Evolutionary conservation across 2,888 invertebrate species (phyloP), one percentile per base, ranked within the genome.

Genomic region (Ligdia adustata): DNA sequence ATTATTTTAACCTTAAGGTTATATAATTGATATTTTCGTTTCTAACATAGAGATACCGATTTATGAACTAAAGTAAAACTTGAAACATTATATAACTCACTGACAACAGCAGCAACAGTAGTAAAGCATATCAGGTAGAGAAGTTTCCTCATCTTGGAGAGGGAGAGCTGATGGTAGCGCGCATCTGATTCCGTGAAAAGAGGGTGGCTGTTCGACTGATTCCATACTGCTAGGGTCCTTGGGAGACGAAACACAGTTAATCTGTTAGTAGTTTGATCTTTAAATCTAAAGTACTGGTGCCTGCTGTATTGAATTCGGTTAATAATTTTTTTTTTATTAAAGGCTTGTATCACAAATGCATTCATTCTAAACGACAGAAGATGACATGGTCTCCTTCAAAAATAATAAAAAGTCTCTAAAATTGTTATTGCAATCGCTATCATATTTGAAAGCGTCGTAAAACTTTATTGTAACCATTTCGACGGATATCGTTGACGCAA

Each of bases 141-240:
- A 0, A 96, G 85, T 46, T 93, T 92, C 34, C 96, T 88, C 93
- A 95, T 95, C 81, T 95, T 95, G 42, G 93, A 92, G 37, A 96
- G 77, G 0, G 96, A 91, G 22, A 95, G 91, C 26, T 94, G 93
- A 69, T 95, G 95, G 75, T 94, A 96, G 11, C 94, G 91, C 0
- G 94, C 93, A 70, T 96, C 95, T 0, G 96, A 96, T 75, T 96
- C 96, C 32, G 95, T 93, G 75, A 97, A 97, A 26, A 97, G 76
- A 0, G 96, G 96, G 81, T 97, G 96, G 40, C 94, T 93, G 78
- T 96, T 96, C 0, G 94, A 93, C 79, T 95, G 95, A 75, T 96
- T 96, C 96, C 96, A 97, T 52, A 95, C 93, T 16, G 93, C 94
- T 26, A 96, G 77, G 0, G 95, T 95, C 67, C 96, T 93, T 37